Base-by-base conservation (phyloP, 2,797 vertebrate genomes). In the Alauda arvensis region DNA sequence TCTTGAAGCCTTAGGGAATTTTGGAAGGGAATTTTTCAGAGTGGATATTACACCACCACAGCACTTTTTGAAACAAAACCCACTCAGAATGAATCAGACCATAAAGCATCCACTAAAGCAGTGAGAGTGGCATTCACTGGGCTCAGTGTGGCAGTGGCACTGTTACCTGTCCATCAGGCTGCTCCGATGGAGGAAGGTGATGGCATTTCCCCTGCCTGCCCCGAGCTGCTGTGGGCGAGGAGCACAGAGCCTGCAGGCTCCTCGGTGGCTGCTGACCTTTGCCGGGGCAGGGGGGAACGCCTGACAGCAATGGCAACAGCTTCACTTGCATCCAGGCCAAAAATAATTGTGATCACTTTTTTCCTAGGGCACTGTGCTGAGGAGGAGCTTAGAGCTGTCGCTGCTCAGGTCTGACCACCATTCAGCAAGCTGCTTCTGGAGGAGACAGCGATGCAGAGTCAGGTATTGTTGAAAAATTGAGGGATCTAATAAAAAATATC, bases 261-360 rank as follows among this genome's bases (percentile, higher is more conserved):
- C 71, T 84, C 0, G 0, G 34, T 42, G 81, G 33, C 84, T 90
- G 84, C 31, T 82, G 81, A 76, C 68, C 60, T 92, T 88, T 82
- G 49, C 37, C 0, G 0, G 51, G 14, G 17, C 28, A 14, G 28
- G 60, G 31, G 33, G 31, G 6, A 76, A 66, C 0, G 0, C 69
- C 60, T 91, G 63, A 72, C 56, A 66, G 75, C 0, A 2, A 37
- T 14, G 87, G 52, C 78, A 72, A 66, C 20, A 59, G 31, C 25
- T 88, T 78, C 52, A 65, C 28, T 53, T 72, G 23, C 40, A 72
- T 31, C 43, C 60, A 8, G 26, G 69, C 52, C 56, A 90, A 92
- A 84, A 86, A 84, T 34, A 83, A 76, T 48, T 51, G 52, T 59
- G 77, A 49, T 33, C 0, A 1, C 14, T 84, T 86, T 92, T 89